phyloP scores from a whole-genome alignment of 2,113 vertebrate genomes.

The Mustelus asterias region DNA sequence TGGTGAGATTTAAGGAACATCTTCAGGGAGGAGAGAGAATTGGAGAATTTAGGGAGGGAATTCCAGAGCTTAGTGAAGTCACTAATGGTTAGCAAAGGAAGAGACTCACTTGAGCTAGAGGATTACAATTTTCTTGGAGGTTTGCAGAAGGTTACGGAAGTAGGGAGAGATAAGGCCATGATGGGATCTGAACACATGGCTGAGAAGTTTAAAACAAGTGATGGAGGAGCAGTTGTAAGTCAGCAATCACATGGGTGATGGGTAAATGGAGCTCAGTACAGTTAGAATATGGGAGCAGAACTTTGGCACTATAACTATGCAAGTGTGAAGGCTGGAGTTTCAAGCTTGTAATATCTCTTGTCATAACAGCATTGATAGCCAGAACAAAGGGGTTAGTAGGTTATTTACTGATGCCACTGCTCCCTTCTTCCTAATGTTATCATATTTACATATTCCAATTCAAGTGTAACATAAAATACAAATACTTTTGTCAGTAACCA shows the following conservation, averaged over 20 bases:
- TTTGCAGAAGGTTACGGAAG: not conserved
- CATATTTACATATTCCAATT: no score
- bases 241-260: no score
- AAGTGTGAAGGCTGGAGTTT: not conserved
- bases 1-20: not conserved
- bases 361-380: not conserved
- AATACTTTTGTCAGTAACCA: no score
- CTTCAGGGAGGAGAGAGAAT: not conserved
- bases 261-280: not conserved
- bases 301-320: not conserved
- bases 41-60: not conserved
- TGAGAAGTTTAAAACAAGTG: not conserved
- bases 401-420: not conserved
- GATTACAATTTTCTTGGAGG: not conserved
- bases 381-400: no score
- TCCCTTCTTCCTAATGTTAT: no score
- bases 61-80: not conserved
- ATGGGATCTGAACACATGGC: not conserved
- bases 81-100: not conserved
- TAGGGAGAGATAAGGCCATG: not conserved
- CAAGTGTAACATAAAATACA: no score
- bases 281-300: not conserved
- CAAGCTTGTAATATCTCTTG: not conserved
- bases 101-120: not conserved
- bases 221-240: not conserved